These are phyloP conservation scores for Maconellicoccus hirsutus DNA, from an alignment of 1,140 invertebrate species.

Conservation along the genomic window DNA sequence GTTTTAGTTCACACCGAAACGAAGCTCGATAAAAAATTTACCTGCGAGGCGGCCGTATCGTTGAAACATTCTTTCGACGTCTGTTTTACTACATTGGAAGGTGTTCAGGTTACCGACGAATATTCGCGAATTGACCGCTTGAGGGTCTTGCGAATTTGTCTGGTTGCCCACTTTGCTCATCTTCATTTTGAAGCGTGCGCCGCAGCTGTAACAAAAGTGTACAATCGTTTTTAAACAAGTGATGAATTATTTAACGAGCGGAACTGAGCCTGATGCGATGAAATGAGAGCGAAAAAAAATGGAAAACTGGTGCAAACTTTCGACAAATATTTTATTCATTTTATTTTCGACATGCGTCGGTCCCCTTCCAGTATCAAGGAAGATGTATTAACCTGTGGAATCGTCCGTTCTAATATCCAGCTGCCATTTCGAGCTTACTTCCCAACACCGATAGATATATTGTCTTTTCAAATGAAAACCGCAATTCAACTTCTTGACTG, in stretches of 20 bases:
- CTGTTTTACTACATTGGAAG: constrained; percentile 76
- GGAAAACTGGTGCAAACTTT: not conserved
- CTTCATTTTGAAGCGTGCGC: constrained; percentile 41
- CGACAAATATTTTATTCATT: constrained; percentile 18
- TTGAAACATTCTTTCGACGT: constrained; percentile 77
- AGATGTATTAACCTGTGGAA: constrained; percentile 19
- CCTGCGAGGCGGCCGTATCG: constrained; percentile 70
- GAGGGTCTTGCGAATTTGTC: constrained; percentile 76
- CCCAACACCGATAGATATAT: constrained; percentile 13
- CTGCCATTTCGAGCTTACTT: not conserved
- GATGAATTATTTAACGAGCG: not conserved
- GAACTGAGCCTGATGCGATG: not conserved
- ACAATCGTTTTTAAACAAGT: too few species aligned
- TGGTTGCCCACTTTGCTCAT: constrained; percentile 77
- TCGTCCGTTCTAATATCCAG: not conserved
- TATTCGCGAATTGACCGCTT: constrained; percentile 72
- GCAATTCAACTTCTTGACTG: constrained; percentile 20
- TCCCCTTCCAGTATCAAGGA: not conserved
- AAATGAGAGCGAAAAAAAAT: not conserved
- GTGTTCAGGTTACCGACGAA: constrained; percentile 87
- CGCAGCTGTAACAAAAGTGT: not conserved
- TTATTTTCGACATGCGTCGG: not conserved
- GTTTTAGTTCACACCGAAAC: constrained; percentile 10
- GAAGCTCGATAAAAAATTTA: constrained; percentile 34
- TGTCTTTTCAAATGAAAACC: constrained; percentile 15